Evolutionary conservation across 2,888 invertebrate genomes (phyloP).

Genomic region (Cephus rjabovi): DNA sequence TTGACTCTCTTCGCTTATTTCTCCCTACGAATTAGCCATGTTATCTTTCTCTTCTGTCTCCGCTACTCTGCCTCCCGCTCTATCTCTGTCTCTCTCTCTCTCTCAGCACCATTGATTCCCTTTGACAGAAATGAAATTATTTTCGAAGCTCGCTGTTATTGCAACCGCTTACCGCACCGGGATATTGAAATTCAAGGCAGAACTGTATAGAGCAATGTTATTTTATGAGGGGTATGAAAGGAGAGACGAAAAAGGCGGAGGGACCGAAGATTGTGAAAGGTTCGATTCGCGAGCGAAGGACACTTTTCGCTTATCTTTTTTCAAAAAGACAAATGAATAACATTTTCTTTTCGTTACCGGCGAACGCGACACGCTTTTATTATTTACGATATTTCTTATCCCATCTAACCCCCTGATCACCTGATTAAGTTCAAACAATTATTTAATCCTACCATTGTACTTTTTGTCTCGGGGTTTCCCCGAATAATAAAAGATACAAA

Average conservation of each 20-base stretch:
- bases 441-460: not conserved
- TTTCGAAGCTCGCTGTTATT: slow-evolving; percentile 42
- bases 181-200: slow-evolving; percentile 31
- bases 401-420: not conserved
- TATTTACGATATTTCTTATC: not conserved
- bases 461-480: not conserved
- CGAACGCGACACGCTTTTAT: not conserved
- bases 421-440: not conserved
- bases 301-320: not conserved
- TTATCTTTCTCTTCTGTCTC: slow-evolving; percentile 7
- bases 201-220: not conserved
- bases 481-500: not conserved
- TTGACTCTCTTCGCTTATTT: not conserved
- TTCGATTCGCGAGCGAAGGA: not conserved
- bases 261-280: not conserved
- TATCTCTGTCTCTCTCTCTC: slow-evolving; percentile 12
- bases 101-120: slow-evolving; percentile 14
- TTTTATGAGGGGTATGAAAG: slow-evolving; percentile 3
- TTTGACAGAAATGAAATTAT: slow-evolving; percentile 40
- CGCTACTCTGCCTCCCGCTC: slow-evolving; percentile 9
- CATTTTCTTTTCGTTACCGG: no score
- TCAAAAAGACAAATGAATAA: not conserved
- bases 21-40: not conserved
- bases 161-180: slow-evolving; percentile 34
- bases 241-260: slow-evolving; percentile 17